These are phyloP conservation scores for Eupithecia insigniata DNA, from an alignment of 2,888 invertebrate genomes.

Conservation along the genomic window DNA sequence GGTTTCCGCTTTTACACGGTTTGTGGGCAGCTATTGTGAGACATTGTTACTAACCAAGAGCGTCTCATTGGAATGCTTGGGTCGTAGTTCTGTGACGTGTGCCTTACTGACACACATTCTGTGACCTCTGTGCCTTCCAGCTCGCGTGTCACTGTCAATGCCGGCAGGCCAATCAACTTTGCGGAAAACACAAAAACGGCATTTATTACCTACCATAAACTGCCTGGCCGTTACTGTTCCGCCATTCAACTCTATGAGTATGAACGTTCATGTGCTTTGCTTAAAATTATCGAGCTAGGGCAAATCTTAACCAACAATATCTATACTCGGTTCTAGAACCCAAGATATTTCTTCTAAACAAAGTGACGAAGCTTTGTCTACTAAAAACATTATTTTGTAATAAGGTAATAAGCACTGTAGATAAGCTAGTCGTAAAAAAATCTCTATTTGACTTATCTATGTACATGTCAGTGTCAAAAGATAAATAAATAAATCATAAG, in stretches of 20 bases:
- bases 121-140: slow-evolving; percentile 44
- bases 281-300: not conserved
- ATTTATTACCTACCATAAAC: slow-evolving; percentile 7
- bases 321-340: no score
- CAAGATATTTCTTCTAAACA: no score
- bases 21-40: slow-evolving; percentile 67
- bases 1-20: slow-evolving; percentile 83
- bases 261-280: slow-evolving; percentile 7
- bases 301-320: not conserved
- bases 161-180: slow-evolving; percentile 28
- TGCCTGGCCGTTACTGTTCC: slow-evolving; percentile 10
- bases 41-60: slow-evolving; percentile 74
- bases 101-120: slow-evolving; percentile 73
- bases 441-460: no score
- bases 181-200: slow-evolving; percentile 12
- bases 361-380: no score
- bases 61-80: slow-evolving; percentile 69
- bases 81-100: slow-evolving; percentile 54
- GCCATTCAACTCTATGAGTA: slow-evolving; percentile 7
- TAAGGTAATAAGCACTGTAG: no score
- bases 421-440: no score
- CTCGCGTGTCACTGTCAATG: slow-evolving; percentile 32
- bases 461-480: no score
- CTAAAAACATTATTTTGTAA: no score
- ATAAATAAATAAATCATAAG: no score